A percentile compares a stretch with the other conserved stretches of the same genome.
Conservation (phyloP, 2,797 vertebrate species). For the Morelia viridis region DNA sequence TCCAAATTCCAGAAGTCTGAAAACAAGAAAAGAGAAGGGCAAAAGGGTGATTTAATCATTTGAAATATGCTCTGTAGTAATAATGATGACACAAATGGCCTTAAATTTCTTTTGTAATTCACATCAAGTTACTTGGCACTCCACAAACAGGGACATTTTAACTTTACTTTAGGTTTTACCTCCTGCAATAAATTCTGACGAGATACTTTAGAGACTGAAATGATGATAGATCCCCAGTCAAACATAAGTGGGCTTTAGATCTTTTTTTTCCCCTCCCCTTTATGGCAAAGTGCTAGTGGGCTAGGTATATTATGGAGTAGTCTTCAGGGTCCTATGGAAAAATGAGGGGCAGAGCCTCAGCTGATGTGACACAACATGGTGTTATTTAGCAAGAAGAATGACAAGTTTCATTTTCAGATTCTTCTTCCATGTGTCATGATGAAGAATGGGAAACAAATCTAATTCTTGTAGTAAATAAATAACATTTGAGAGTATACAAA, state of each 20-base stretch:
- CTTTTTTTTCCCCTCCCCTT: slow-evolving; percentile 1
- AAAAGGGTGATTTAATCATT: background rate
- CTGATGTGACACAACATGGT: background rate
- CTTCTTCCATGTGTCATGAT: background rate
- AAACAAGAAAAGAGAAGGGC: background rate
- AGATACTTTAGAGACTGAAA: slow-evolving; percentile 32
- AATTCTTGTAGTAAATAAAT: slow-evolving; percentile 26
- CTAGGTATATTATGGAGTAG: background rate
- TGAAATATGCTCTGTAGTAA: slow-evolving; percentile 1
- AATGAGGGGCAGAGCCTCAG: background rate
- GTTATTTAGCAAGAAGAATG: slow-evolving; percentile 13
- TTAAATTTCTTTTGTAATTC: slow-evolving; percentile 15
- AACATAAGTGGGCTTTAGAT: slow-evolving; percentile 9
- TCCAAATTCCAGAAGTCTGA: background rate
- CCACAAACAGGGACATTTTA: slow-evolving; percentile 11
- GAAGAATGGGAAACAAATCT: slow-evolving; percentile 17
- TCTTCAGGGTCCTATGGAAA: background rate
- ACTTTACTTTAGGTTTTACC: background rate
- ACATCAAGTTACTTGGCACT: background rate
- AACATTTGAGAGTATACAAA: background rate
- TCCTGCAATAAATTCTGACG: background rate
- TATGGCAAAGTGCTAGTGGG: background rate
- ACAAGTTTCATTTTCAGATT: slow-evolving; percentile 27
- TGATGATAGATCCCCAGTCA: background rate
- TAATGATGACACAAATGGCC: background rate